A percentile compares a stretch with the other conserved stretches of the same genome.
Conservation (phyloP, 2,113 vertebrate species). For the Pachyramphus minor region DNA sequence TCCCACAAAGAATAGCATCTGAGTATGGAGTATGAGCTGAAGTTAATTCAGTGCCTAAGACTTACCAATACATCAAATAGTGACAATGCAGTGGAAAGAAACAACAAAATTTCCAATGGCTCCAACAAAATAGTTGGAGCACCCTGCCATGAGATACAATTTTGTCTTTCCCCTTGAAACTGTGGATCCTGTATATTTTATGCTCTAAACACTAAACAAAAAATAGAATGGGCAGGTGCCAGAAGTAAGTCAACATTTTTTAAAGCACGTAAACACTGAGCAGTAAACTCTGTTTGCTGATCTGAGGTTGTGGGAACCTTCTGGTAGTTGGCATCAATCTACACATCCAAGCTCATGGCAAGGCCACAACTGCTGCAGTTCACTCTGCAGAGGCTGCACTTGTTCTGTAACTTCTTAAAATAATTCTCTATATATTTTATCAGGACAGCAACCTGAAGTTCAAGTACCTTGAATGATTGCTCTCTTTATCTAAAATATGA, state of each 20-base stretch:
- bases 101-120: neutral
- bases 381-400: conserved; percentile 10
- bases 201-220: neutral
- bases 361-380: conserved; percentile 25
- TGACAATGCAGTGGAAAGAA: neutral
- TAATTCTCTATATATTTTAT: conserved; percentile 30
- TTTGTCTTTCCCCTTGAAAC: neutral
- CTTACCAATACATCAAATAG: neutral
- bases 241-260: conserved; percentile 6
- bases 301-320: neutral
- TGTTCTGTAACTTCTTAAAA: conserved; percentile 17
- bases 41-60: neutral
- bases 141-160: neutral
- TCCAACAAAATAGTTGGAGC: neutral
- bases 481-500: conserved; percentile 36
- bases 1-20: neutral
- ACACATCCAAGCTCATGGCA: neutral
- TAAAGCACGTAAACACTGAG: neutral
- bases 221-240: neutral
- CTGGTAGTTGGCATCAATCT: neutral
- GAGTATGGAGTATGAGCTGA: neutral
- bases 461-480: conserved; percentile 27
- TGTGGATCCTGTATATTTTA: neutral
- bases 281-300: neutral
- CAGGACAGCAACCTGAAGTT: conserved; percentile 22